These are phyloP conservation scores for Caracal caracal DNA, from an alignment of 2,113 vertebrate genomes.

Conservation along the genomic window DNA sequence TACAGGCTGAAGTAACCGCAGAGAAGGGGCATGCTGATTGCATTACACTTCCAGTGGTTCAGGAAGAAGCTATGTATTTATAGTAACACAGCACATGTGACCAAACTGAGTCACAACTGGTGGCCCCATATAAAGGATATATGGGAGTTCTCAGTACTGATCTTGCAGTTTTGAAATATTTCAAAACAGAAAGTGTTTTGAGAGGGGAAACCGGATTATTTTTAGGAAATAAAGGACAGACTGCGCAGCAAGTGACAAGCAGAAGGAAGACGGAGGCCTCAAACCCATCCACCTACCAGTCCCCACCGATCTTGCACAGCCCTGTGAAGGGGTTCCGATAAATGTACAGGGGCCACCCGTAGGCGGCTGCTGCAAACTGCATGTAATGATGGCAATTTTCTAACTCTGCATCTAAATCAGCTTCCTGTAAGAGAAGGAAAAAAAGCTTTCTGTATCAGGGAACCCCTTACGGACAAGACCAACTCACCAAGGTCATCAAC, in stretches of 20 bases:
- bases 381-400: constrained; percentile 94
- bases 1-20: rapidly evolving
- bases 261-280: neutral
- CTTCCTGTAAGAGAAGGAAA: constrained; percentile 81
- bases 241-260: rapidly evolving
- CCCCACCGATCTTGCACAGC: constrained; percentile 91
- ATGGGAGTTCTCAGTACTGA: neutral
- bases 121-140: neutral
- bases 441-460: neutral
- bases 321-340: constrained; percentile 92
- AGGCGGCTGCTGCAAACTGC: constrained; percentile 95
- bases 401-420: constrained; percentile 91
- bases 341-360: constrained; percentile 96
- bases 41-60: neutral
- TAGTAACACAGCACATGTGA: rapidly evolving
- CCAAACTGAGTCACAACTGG: neutral
- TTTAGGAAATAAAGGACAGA: neutral
- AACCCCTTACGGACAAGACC: rapidly evolving
- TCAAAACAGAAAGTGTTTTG: neutral
- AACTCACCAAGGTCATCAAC: neutral
- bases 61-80: rapidly evolving
- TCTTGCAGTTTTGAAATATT: neutral
- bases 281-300: constrained; percentile 89
- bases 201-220: neutral
- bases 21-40: neutral